Conservation (phyloP, 2,113 vertebrate genomes). For the Vicugna pacos region DNA sequence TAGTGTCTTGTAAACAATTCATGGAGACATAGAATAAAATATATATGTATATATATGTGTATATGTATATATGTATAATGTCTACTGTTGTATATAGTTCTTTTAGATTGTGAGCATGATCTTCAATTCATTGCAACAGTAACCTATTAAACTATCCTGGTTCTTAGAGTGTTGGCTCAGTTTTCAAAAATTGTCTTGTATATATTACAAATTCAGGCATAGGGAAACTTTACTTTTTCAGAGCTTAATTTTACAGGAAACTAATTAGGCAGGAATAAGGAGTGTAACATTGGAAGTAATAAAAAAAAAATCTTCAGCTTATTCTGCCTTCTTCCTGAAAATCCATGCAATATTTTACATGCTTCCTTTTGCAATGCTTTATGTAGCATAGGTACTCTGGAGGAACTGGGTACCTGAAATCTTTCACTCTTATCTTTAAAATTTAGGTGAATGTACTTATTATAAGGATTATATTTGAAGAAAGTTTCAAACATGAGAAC, state of each 20-base stretch:
- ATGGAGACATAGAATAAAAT: neutral
- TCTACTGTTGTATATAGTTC: neutral
- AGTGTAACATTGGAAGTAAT: neutral
- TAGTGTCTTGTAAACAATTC: neutral
- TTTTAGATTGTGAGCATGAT: neutral
- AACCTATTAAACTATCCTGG: slow-evolving; percentile 18
- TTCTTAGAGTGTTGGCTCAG: neutral
- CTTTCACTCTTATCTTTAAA: neutral
- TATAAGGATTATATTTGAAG: neutral
- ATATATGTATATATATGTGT: neutral
- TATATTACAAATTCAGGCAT: neutral
- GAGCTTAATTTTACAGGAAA: neutral
- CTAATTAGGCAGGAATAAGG: neutral
- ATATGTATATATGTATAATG: neutral
- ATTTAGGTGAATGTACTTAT: neutral
- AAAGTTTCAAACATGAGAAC: neutral
- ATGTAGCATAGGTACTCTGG: no score
- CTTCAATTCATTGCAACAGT: neutral
- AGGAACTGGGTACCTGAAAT: neutral
- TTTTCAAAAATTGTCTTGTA: neutral
- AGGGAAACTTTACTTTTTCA: neutral
- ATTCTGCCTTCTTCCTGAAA: neutral
- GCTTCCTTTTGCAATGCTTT: neutral
- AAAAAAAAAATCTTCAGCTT: neutral
- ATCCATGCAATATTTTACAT: neutral